Evolutionary conservation across 2,113 vertebrate genomes (phyloP).

Genomic region (Tylochromis polylepis): DNA sequence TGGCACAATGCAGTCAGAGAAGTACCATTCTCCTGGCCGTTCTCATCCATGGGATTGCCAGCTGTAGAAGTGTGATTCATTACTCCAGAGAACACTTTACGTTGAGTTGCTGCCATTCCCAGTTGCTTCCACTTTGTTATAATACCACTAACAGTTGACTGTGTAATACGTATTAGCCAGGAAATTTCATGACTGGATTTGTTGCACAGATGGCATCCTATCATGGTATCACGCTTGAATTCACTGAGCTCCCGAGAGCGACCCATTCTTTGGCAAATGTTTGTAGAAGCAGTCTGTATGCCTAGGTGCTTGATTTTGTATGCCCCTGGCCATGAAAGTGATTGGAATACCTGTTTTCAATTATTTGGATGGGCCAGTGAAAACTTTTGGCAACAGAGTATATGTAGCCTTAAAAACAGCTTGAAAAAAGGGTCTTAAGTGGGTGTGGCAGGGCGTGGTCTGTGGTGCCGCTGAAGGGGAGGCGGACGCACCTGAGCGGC

Average conservation of each 20-base stretch:
- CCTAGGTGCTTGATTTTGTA: background rate
- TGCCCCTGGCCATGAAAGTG: background rate
- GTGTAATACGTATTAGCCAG: background rate
- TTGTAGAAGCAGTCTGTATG: background rate
- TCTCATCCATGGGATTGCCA: background rate
- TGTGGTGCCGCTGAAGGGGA: too few species aligned
- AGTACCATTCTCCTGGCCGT: too few species aligned
- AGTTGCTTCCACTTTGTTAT: background rate
- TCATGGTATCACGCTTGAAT: background rate
- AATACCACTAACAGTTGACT: background rate
- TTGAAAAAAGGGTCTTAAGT: background rate
- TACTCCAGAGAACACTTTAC: background rate
- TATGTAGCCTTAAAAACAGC: background rate
- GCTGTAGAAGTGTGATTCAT: background rate
- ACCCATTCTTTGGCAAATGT: background rate
- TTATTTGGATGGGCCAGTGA: background rate
- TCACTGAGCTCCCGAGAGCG: background rate
- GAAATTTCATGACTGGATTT: background rate
- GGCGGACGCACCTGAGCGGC: too few species aligned
- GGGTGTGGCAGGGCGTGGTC: too few species aligned
- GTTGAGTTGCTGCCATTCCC: background rate
- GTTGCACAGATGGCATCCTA: background rate
- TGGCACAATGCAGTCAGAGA: background rate
- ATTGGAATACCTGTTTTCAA: background rate
- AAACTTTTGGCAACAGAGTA: background rate